phyloP scores from a whole-genome alignment of 2,888 invertebrate genomes.

The Euzophera pinguis region DNA sequence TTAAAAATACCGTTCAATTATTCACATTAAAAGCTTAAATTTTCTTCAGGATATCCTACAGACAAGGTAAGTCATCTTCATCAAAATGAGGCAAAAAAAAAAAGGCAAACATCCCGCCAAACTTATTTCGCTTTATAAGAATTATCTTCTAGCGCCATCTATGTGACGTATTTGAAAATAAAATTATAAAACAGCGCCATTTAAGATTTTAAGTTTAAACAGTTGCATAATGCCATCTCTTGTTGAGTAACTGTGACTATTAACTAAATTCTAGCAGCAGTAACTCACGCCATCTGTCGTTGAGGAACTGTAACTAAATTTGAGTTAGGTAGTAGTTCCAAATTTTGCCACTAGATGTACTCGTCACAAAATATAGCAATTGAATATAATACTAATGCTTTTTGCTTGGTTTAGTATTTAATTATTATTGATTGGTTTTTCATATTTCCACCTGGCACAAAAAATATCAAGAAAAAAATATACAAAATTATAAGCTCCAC shows the following conservation, averaged over 20 bases:
- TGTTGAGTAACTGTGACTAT: background rate
- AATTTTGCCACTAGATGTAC: background rate
- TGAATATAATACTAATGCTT: too few relatives aligned
- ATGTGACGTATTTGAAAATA: too few relatives aligned
- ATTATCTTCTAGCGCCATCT: constrained; percentile 1
- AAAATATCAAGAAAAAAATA: background rate
- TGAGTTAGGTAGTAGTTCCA: background rate
- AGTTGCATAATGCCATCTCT: background rate
- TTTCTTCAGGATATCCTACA: too few relatives aligned
- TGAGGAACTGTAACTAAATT: background rate
- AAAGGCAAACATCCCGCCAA: too few relatives aligned
- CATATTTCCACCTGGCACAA: background rate
- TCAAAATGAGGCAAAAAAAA: too few relatives aligned
- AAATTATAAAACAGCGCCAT: background rate
- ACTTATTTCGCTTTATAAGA: too few relatives aligned
- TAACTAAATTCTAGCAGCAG: background rate
- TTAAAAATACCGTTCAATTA: too few relatives aligned
- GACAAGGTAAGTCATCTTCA: too few relatives aligned
- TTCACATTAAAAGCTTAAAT: too few relatives aligned
- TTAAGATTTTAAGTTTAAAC: background rate
- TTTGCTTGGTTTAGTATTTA: too few relatives aligned
- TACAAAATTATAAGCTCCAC: constrained; percentile 46
- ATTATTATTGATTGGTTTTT: too few relatives aligned
- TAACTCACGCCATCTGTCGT: constrained; percentile 2
- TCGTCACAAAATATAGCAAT: background rate